Conservation (phyloP, 2,797 vertebrate species). For the Pipistrellus nathusii region DNA sequence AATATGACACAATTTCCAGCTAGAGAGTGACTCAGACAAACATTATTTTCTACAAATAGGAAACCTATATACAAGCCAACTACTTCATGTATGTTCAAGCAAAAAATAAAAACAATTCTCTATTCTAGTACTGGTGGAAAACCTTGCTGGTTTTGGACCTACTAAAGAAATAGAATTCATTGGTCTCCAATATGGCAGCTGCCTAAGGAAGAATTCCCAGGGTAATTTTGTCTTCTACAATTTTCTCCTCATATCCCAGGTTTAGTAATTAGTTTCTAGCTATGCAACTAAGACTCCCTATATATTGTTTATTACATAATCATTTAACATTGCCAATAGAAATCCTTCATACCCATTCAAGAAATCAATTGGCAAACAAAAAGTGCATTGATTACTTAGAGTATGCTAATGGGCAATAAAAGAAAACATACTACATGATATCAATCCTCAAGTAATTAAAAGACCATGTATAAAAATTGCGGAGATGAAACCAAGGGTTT, state of each 20-base stretch:
- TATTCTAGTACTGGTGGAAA: neutral
- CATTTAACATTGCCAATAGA: slow-evolving; percentile 59
- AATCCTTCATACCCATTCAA: slow-evolving; percentile 62
- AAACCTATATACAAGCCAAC: neutral
- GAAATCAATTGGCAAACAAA: slow-evolving; percentile 64
- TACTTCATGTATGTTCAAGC: slow-evolving; percentile 1
- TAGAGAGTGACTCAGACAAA: neutral
- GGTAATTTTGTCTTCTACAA: slow-evolving; percentile 43
- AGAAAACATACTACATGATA: slow-evolving; percentile 58
- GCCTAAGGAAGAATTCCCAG: slow-evolving; percentile 14
- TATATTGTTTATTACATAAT: slow-evolving; percentile 40
- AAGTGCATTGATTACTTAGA: slow-evolving; percentile 47
- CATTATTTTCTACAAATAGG: neutral
- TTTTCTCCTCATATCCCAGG: slow-evolving; percentile 37
- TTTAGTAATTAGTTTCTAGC: slow-evolving; percentile 33
- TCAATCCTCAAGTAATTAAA: slow-evolving; percentile 61
- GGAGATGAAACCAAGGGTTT: neutral
- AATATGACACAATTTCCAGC: neutral
- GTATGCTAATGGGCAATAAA: slow-evolving; percentile 57
- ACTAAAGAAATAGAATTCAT: neutral
- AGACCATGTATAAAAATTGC: slow-evolving; percentile 26
- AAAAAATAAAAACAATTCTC: neutral
- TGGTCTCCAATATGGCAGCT: neutral
- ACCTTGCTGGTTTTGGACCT: neutral
- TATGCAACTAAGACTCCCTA: slow-evolving; percentile 3